Evolutionary conservation across 2,113 vertebrate species (phyloP), one percentile per base, ranked within the genome.

Genomic region (Rhabdomys dilectus): DNA sequence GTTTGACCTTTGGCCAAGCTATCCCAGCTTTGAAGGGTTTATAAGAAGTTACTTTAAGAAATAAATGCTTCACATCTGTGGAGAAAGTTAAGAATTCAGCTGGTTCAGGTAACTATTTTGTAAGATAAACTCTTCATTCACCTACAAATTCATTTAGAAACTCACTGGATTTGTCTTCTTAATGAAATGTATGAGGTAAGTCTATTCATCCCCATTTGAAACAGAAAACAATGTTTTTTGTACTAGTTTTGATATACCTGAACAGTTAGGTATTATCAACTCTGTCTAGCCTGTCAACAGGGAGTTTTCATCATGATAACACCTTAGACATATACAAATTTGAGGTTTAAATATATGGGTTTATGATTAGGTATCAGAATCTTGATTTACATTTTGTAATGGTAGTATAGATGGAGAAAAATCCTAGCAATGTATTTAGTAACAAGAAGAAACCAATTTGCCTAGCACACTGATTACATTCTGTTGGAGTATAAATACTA

Each of bases 401-500:
- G 16, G 29, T 77, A 24, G 34, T 86, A 94, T 88, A 39, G 66
- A 87, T 86, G 17, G 8, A 88, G 3, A 96, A 60, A 60, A 56
- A 48, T 53, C 22, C 8, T 45, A 42, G 26, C 36, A 87, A 85
- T 87, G 36, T 48, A 95, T 82, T 95, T 96, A 88, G 64, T 86
- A 93, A 72, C 72, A 39, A 92, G 19, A 85, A 81, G 36, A 92
- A 93, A 78, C 13, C 3, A 73, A 82, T 92, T 94, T 95, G 88
- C 91, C 58, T 53, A 87, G 45, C 86, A 84, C 42, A 8, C 36
- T 82, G 82, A 73, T 91, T 84, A 34, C 31, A 87, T 92, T 96
- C 36, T 89, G 8, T 80, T 91, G 88, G 68, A 88, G 56, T 73
- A 86, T 91, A 84, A 93, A 96, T 93, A 95, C 72, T 88, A 58